Conservation (phyloP, 2,113 vertebrate genomes). For the Megaceryle maxima region DNA sequence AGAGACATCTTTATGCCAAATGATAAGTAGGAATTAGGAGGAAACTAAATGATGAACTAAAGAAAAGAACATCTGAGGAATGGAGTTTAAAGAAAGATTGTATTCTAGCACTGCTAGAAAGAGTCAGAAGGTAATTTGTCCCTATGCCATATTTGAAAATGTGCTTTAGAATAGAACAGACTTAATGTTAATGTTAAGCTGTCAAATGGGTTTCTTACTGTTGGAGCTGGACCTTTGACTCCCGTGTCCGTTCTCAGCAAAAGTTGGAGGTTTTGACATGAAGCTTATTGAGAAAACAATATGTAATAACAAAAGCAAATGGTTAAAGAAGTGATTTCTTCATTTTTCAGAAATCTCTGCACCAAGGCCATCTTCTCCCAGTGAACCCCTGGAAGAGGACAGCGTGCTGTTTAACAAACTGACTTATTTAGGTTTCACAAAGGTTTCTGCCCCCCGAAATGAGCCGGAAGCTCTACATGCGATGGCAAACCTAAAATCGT, state of each 20-base stretch:
- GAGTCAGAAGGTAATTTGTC: background rate
- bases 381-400: constrained; percentile 84
- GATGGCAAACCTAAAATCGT: constrained; percentile 87
- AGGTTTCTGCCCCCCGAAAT: constrained; percentile 91
- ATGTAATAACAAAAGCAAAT: background rate
- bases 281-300: background rate
- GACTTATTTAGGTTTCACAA: constrained; percentile 91
- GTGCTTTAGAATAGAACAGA: background rate
- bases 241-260: background rate
- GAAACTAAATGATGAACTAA: no score
- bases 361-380: constrained; percentile 48
- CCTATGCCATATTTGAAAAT: background rate
- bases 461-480: constrained; percentile 88
- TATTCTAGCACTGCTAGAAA: background rate
- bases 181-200: background rate
- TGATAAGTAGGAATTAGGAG: background rate
- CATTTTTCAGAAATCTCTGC: constrained; percentile 67
- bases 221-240: background rate
- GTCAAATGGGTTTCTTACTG: background rate
- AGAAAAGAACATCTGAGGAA: background rate
- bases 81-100: background rate
- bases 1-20: background rate
- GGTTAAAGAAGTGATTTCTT: background rate
- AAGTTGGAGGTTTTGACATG: background rate
- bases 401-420: constrained; percentile 96